Conservation (phyloP, 2,113 vertebrate genomes). For the Phyllostomus discolor region DNA sequence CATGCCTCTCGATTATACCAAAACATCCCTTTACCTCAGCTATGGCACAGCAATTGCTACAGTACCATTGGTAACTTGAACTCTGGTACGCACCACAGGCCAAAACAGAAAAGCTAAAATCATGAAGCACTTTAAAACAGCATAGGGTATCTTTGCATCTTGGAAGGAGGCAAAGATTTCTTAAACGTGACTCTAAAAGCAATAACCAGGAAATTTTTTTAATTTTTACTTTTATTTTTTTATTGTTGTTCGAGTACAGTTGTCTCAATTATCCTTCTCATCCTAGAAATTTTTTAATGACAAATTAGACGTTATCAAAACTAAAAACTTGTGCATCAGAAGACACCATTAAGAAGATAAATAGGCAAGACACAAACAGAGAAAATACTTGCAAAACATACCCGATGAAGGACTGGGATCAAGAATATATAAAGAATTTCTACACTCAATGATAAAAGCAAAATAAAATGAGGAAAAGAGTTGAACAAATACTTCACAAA, state of each 20-base stretch:
- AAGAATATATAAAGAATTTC: not conserved
- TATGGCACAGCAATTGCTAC: not conserved
- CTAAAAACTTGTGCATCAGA: not conserved
- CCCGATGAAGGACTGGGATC: not conserved
- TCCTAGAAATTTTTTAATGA: not conserved
- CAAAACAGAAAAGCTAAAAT: not conserved
- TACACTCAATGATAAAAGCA: not conserved
- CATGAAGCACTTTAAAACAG: not conserved
- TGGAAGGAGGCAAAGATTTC: not conserved
- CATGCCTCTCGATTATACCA: not conserved
- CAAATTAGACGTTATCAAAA: not conserved
- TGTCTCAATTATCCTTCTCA: too few relatives aligned
- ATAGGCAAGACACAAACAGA: not conserved
- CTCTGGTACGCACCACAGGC: not conserved
- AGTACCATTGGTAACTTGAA: not conserved
- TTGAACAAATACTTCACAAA: not conserved
- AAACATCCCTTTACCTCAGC: not conserved
- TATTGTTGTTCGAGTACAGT: too few relatives aligned
- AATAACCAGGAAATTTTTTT: not conserved
- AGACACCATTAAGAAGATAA: not conserved
- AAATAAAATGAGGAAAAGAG: not conserved
- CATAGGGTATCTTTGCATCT: not conserved
- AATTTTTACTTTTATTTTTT: too few relatives aligned
- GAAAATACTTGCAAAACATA: not conserved
- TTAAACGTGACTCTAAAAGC: not conserved